A percentile compares a stretch with the other conserved stretches of the same genome.
Evolutionary conservation across 2,888 invertebrate genomes (phyloP).

Genomic region (Melitaea athalia): DNA sequence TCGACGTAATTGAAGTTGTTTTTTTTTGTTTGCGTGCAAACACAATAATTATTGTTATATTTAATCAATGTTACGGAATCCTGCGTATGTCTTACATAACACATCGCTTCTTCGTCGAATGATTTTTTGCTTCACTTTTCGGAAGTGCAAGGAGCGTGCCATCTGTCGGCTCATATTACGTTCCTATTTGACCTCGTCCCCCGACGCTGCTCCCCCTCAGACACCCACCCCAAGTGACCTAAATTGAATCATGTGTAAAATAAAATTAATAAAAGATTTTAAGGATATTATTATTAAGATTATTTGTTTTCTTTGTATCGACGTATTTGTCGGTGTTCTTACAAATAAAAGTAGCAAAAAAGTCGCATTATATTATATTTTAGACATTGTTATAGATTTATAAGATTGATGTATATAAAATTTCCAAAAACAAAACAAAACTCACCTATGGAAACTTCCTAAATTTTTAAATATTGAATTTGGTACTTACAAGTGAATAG

Average conservation of each 20-base stretch:
- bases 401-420: too few relatives aligned
- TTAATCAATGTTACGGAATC: conserved; percentile 36
- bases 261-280: not conserved
- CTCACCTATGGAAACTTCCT: too few relatives aligned
- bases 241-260: not conserved
- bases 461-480: too few relatives aligned
- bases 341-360: too few relatives aligned
- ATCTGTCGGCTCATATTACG: conserved; percentile 69
- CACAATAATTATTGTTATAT: not conserved
- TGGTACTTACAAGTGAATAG: too few relatives aligned
- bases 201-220: not conserved
- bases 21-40: too few relatives aligned
- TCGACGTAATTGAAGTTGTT: too few relatives aligned
- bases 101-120: conserved; percentile 15
- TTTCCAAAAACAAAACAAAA: too few relatives aligned
- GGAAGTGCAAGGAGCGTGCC: conserved; percentile 76
- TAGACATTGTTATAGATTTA: too few relatives aligned
- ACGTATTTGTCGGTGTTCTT: too few relatives aligned
- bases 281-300: not conserved
- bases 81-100: conserved; percentile 17
- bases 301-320: too few relatives aligned
- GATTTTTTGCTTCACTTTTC: conserved; percentile 64
- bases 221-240: conserved; percentile 3
- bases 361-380: too few relatives aligned
- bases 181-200: conserved; percentile 42